Base-by-base conservation (phyloP, 2,888 invertebrate genomes). In the Silvanus unidentatus region DNA sequence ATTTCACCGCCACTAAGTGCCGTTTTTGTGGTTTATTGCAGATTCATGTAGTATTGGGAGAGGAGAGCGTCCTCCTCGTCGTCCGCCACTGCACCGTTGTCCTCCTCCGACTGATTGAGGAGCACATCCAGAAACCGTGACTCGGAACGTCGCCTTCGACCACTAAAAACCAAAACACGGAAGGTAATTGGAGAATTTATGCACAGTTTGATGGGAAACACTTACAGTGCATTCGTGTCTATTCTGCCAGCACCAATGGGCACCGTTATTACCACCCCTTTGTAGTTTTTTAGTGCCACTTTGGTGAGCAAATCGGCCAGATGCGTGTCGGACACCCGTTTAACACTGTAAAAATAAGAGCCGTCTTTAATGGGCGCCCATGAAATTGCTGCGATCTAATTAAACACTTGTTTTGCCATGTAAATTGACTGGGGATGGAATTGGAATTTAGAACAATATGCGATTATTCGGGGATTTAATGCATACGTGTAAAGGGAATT, bases 191-290 rank as follows among this genome's bases (percentile, higher is more conserved):
- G n/a, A 32, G 32, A 12, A 12, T 5, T 32, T 37, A 8, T 37
- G 12, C 12, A 37, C 11, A 5, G 13, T 13, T 39, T n/a, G n/a
- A n/a, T n/a, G n/a, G n/a, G n/a, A n/a, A n/a, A n/a, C n/a, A 61
- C 65, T 64, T 57, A 65, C 65, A 65, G 63, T 49, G 47, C 52
- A n/a, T 50, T 38, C 4, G 60, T 59, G 42, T 65, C 59, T 3
- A 61, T 52, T 13, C 54, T 50, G n/a, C 65, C 65, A 3, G 57
- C 63, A 4, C 61, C 63, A 4, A 64, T 57, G 5, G 65, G 65
- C 53, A 64, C 51, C 2, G 63, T 65, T 34, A 65, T 60, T 5
- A 60, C 59, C 15, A 63, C 54, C 2, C 63, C 63, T 35, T 62
- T 61, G 10, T 62, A 44, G 39, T 58, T 60, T 39, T 58, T 59